Base-by-base conservation (phyloP, 2,888 invertebrate species). In the Pherbina coryleti region DNA sequence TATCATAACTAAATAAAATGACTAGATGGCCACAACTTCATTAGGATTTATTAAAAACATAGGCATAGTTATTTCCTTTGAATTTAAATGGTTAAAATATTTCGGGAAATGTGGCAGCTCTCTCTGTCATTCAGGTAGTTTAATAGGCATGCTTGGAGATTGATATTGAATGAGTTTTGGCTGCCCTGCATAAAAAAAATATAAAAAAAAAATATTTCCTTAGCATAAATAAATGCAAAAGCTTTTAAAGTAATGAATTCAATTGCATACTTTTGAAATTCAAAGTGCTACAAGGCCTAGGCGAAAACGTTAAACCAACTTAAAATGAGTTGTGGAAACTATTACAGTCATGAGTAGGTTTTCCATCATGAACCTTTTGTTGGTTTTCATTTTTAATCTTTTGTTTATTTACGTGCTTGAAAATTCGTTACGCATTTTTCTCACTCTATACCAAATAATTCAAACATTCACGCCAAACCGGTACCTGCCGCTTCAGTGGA, bases 391-490 rank as follows among this genome's bases (percentile, higher is more conserved):
- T 69, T 34, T 64, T 71, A 53, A 31, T 53, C 31, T 71, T 55
- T 71, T 53, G 71, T 71, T 51, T 55, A 34, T 14, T 11, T 11
- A 44, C 53, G 9, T 55, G 53, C 14, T 71, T 22, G 25, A 71
- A 55, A 31, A 71, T 71, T 71, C 55, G 71, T 71, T 71, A 55
- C 71, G 53, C 71, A 71, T 53, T 71, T 34, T 71, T 19, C 55
- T 64, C 34, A 31, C 31, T n/a, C n/a, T 4, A 17, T 14, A 37
- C 34, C 4, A 34, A 34, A 64, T 19, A 28, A 28, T 31, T 25
- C 28, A 19, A 64, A 64, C 17, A 31, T 64, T 60, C 60, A 60
- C 60, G n/a, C 7, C 60, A 17, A 22, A 28, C 60, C 14, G 64
- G 34, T 64, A 64, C 64, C 64, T 64, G 64, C 17, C 64, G 4